Evolutionary conservation across 2,113 vertebrate species (phyloP), one percentile per base, ranked within the genome.

Genomic region (Sylvia atricapilla): DNA sequence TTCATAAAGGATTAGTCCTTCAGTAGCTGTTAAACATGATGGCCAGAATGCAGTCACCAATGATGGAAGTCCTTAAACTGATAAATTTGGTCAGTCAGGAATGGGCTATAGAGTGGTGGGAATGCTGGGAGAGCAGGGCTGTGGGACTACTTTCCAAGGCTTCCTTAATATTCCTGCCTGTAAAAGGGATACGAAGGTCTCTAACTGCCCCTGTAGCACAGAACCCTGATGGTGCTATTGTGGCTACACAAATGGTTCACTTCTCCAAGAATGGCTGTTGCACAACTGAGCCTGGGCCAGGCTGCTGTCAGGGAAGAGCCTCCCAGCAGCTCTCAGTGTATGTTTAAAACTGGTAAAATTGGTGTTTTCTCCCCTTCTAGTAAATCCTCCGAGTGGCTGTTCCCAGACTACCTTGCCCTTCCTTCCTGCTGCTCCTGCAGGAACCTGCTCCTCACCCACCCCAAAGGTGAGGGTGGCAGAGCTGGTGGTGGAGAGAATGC

Each of bases 401-500:
- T 91, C 86, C 81, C 97, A 91, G 85, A 63, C 69, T 3, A 28
- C 84, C 1, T 68, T 89, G 13, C 43, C 94, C 91, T 86, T 82
- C 59, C 60, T 46, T 84, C 70, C 91, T 52, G 70, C 92, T 60
- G 8, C 77, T 3, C 77, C 80, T 43, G 31, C 22, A 39, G 94
- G 76, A 64, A 15, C 4, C 76, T 96, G 88, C 73, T 84, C 68
- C 46, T 94, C 94, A 15, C 88, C 90, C 85, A 77, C 50, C 23
- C 68, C 83, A 0, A 93, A 84, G 39, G 23, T 90, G 46, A 58
- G 96, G 7, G 95, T 98, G 0, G 98, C 98, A 75, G 98, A 99
- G 66, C 97, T 98, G 84, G 98, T 99, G 30, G 94, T 99, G 43
- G 97, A 96, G 79, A 98, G 98, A 69, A 99, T 99, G 99, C 98